Evolutionary conservation across 2,113 vertebrate genomes (phyloP).

Genomic region (Ageneiosus marmoratus): DNA sequence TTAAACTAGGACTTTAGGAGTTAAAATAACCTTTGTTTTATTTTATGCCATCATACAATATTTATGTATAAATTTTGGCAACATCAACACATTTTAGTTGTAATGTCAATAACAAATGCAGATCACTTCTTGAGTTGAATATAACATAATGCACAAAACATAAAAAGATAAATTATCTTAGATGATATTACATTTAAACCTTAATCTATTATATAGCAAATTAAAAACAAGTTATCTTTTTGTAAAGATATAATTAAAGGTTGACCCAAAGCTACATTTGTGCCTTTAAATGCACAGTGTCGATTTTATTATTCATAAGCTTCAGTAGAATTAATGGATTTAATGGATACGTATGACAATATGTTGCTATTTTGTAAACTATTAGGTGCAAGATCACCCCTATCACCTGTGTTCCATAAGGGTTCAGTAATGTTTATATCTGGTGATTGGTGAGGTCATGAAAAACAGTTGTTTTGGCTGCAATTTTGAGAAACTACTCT

Average conservation of each 20-base stretch:
- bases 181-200: neutral
- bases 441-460: neutral
- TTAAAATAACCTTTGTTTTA: neutral
- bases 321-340: neutral
- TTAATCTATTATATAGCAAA: neutral
- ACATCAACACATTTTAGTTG: neutral
- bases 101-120: neutral
- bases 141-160: neutral
- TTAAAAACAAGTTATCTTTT: neutral
- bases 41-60: neutral
- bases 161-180: too few relatives aligned
- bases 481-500: neutral
- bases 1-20: neutral
- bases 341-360: neutral
- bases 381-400: neutral
- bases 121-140: neutral
- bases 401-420: neutral
- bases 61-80: neutral
- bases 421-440: constrained; percentile 2
- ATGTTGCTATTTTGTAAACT: neutral
- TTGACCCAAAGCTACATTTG: neutral
- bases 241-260: neutral
- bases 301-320: neutral
- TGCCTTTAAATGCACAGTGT: neutral
- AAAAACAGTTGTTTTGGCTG: neutral